These are phyloP conservation scores for Nestor notabilis DNA, from an alignment of 2,113 vertebrate genomes.

Conservation along the genomic window DNA sequence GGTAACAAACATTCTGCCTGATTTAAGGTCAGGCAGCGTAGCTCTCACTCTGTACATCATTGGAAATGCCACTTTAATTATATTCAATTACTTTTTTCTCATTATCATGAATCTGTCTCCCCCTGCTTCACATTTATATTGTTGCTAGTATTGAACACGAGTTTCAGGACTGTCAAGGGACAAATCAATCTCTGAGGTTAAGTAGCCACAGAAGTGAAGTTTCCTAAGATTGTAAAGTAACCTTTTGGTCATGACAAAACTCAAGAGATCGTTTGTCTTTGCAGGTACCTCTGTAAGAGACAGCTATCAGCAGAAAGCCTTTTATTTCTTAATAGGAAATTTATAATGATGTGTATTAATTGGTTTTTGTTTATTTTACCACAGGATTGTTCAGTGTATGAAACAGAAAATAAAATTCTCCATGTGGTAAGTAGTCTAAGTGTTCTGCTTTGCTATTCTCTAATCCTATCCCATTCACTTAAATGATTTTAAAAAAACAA, in stretches of 20 bases:
- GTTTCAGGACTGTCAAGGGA: neutral
- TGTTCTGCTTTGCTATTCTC: neutral
- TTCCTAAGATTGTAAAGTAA: neutral
- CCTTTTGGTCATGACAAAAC: neutral
- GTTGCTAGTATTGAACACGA: neutral
- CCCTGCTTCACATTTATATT: neutral
- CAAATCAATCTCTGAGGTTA: neutral
- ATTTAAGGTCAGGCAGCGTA: neutral
- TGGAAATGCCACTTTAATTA: neutral
- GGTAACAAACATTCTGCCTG: neutral
- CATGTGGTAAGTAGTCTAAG: constrained; percentile 85
- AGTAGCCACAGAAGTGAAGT: neutral
- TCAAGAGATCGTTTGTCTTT: neutral
- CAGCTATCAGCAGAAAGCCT: neutral
- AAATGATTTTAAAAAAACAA: neutral
- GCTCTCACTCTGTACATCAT: neutral
- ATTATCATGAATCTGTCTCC: neutral
- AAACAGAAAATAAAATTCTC: constrained; percentile 92
- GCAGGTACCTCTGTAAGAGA: neutral
- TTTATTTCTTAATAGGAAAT: neutral
- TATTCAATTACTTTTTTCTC: neutral
- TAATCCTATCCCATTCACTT: neutral
- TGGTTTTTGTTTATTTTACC: neutral
- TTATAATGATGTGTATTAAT: neutral
- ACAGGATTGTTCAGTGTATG: constrained; percentile 91